Percentiles rank a stretch among this genome's conserved stretches.
These are phyloP conservation scores for Tokudaia muenninki DNA, from an alignment of 2,797 vertebrate species.

Conservation along the genomic window DNA sequence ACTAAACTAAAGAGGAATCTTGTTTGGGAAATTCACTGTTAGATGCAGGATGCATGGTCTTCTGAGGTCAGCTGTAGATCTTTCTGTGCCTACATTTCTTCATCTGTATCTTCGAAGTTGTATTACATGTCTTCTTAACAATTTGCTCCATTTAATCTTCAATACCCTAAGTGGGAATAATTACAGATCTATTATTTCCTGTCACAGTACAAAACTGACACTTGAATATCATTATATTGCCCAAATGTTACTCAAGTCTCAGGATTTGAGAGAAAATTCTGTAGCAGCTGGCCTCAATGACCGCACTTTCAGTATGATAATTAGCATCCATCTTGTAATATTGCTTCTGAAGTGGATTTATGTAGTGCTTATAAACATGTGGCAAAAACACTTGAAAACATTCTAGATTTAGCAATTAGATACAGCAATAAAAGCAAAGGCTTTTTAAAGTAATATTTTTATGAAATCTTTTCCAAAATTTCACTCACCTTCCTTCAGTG, in stretches of 20 bases:
- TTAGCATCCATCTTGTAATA: background rate
- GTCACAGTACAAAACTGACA: conserved; percentile 3
- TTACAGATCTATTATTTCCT: background rate
- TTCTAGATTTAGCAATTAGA: background rate
- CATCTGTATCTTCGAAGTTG: background rate
- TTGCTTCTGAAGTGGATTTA: conserved; percentile 21
- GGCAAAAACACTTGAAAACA: conserved; percentile 37
- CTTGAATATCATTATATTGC: background rate
- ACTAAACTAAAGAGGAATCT: background rate
- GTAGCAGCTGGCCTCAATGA: background rate
- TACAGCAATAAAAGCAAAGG: background rate
- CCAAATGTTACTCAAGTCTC: background rate
- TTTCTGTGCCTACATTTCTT: background rate
- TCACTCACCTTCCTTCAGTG: background rate
- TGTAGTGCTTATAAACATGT: background rate
- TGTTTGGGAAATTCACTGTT: background rate
- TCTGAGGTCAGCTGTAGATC: background rate
- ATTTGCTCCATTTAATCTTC: conserved; percentile 1
- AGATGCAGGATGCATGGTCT: background rate
- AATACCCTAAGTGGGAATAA: background rate
- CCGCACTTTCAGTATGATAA: background rate
- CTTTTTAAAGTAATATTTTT: background rate
- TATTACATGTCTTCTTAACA: conserved; percentile 5
- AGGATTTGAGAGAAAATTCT: conserved; percentile 35
- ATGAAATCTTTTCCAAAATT: background rate